Conservation (phyloP, 1,140 invertebrate species). For the Phortica variegata region DNA sequence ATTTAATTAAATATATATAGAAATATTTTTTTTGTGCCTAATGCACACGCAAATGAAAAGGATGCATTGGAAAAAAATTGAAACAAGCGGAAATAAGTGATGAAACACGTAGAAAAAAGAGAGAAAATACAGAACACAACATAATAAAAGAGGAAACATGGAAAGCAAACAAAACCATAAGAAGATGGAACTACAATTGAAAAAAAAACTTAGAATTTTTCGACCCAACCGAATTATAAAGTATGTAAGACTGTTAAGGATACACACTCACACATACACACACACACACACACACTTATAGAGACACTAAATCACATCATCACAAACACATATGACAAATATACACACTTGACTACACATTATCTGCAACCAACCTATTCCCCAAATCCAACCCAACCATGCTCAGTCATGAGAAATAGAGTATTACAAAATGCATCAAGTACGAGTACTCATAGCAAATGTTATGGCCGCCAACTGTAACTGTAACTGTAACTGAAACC, state of each 20-base stretch:
- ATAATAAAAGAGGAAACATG: too few relatives aligned
- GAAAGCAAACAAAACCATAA: slow-evolving; percentile 27
- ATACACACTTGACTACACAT: slow-evolving; percentile 5
- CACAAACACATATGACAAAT: slow-evolving; percentile 6
- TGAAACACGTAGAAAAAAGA: too few relatives aligned
- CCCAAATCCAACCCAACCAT: not conserved
- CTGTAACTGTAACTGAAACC: too few relatives aligned
- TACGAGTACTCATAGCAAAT: too few relatives aligned
- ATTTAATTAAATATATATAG: not conserved
- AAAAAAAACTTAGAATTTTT: slow-evolving; percentile 18
- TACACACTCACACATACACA: slow-evolving; percentile 4
- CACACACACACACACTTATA: slow-evolving; percentile 9
- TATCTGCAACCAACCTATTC: slow-evolving; percentile 3
- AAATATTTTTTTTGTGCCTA: too few relatives aligned
- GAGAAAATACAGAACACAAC: too few relatives aligned
- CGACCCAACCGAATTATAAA: slow-evolving; percentile 26
- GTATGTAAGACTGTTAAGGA: slow-evolving; percentile 41
- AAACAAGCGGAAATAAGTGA: too few relatives aligned
- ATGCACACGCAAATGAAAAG: too few relatives aligned
- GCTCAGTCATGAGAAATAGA: too few relatives aligned
- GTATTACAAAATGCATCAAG: too few relatives aligned
- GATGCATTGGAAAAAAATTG: too few relatives aligned
- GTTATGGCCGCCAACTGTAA: too few relatives aligned
- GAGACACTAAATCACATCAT: slow-evolving; percentile 8
- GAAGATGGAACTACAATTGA: slow-evolving; percentile 13